Evolutionary conservation across 2,888 invertebrate species (phyloP).

Genomic region (Sarcophaga rosellei): DNA sequence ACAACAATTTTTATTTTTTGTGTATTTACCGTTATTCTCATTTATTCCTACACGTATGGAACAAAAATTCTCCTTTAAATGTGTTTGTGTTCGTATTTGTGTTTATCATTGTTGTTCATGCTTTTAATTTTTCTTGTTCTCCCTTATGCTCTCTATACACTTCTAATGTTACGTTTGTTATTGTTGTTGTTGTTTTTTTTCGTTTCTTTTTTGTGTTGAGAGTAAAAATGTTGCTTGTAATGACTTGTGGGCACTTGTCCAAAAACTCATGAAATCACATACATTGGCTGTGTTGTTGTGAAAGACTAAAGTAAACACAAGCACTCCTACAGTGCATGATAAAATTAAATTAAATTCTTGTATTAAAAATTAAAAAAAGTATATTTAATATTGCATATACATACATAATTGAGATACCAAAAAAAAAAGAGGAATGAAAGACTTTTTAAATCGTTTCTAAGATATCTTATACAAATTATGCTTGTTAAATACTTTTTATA

Average conservation of each 20-base stretch:
- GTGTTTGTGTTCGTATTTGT: not conserved
- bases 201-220: not conserved
- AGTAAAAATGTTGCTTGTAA: slow-evolving; percentile 9
- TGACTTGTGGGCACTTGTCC: slow-evolving; percentile 65
- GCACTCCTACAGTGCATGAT: not conserved
- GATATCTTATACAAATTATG: too few relatives aligned
- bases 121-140: slow-evolving; percentile 3
- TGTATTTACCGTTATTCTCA: not conserved
- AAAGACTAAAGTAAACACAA: too few relatives aligned
- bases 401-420: not conserved
- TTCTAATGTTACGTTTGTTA: too few relatives aligned
- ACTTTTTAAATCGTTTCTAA: too few relatives aligned
- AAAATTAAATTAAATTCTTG: not conserved
- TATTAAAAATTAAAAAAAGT: too few relatives aligned
- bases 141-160: too few relatives aligned
- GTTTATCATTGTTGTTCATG: not conserved
- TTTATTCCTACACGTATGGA: slow-evolving; percentile 24
- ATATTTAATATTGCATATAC: too few relatives aligned
- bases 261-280: slow-evolving; percentile 34
- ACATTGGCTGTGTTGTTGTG: too few relatives aligned
- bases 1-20: too few relatives aligned
- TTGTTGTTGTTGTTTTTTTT: slow-evolving; percentile 5
- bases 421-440: not conserved
- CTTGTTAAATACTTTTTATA: too few relatives aligned
- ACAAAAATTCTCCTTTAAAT: slow-evolving; percentile 10